Evolutionary conservation across 2,888 invertebrate genomes (phyloP).

Genomic region (Pteria penguin): DNA sequence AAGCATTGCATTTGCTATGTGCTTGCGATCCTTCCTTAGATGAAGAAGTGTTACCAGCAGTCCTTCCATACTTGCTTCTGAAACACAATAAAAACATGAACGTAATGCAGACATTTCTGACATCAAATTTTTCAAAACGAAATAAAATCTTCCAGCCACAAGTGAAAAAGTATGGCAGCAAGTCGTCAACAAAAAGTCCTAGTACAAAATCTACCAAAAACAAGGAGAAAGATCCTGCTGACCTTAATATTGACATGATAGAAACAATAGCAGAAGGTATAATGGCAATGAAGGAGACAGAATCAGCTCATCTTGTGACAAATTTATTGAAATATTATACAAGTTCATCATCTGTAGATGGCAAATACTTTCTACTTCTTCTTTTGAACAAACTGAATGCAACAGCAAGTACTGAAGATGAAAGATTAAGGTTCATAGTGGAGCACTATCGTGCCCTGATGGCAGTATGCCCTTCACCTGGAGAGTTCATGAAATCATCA

Average conservation of each 20-base stretch:
- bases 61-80: slow-evolving; percentile 18
- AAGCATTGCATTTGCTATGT: slow-evolving; percentile 10
- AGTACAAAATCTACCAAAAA: not conserved
- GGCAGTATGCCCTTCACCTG: not conserved
- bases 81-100: not conserved
- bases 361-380: not conserved
- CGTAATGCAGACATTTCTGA: not conserved
- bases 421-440: not conserved
- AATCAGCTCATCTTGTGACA: not conserved
- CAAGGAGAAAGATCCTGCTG: not conserved
- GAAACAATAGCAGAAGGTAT: slow-evolving; percentile 7
- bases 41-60: not conserved
- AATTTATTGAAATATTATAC: not conserved
- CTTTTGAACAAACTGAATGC: not conserved
- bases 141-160: slow-evolving; percentile 2
- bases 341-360: not conserved
- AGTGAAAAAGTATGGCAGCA: not conserved
- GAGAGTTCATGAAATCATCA: not conserved
- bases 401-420: not conserved
- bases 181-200: not conserved
- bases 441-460: not conserved
- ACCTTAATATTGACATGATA: not conserved
- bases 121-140: slow-evolving; percentile 2
- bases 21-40: slow-evolving; percentile 11
- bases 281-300: not conserved